These are phyloP conservation scores for Amphipyra berbera DNA, from an alignment of 2,888 invertebrate genomes.

Conservation along the genomic window DNA sequence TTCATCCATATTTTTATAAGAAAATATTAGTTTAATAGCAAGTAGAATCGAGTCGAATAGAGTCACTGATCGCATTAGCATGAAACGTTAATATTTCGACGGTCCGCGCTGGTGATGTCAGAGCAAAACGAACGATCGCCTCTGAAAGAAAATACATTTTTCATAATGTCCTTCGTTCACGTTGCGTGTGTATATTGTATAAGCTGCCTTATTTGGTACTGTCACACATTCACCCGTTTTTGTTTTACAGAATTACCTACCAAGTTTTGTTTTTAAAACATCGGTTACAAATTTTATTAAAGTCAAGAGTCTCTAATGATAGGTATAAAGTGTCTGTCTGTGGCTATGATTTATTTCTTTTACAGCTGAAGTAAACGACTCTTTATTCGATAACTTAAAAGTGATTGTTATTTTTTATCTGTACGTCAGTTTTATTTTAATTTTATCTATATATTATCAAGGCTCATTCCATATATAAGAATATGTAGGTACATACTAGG, in stretches of 20 bases:
- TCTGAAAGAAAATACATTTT: constrained; percentile 77
- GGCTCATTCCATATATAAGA: too few species aligned
- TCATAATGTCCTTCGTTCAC: constrained; percentile 67
- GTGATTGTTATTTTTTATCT: too few species aligned
- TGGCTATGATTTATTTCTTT: background rate
- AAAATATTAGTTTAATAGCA: constrained; percentile 4
- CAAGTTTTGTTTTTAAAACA: too few species aligned
- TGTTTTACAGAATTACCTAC: too few species aligned
- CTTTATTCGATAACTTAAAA: background rate
- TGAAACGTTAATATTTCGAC: constrained; percentile 61
- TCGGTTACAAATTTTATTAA: too few species aligned
- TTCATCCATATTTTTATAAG: constrained; percentile 1
- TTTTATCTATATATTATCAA: too few species aligned
- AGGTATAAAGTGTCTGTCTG: too few species aligned
- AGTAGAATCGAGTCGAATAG: background rate
- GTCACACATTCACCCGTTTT: background rate
- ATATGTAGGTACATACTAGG: too few species aligned
- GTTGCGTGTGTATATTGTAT: constrained; percentile 29
- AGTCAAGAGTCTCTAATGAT: too few species aligned
- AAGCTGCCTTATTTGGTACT: background rate
- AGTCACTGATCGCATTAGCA: constrained; percentile 50
- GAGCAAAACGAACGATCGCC: constrained; percentile 61
- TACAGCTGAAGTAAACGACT: background rate
- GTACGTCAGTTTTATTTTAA: too few species aligned
- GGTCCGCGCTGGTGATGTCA: constrained; percentile 73